Evolutionary conservation across 37 sponge, comb jelly and placozoan species (phyloP), one percentile per base, ranked within the genome.

Genomic region (Agelas oroides): DNA sequence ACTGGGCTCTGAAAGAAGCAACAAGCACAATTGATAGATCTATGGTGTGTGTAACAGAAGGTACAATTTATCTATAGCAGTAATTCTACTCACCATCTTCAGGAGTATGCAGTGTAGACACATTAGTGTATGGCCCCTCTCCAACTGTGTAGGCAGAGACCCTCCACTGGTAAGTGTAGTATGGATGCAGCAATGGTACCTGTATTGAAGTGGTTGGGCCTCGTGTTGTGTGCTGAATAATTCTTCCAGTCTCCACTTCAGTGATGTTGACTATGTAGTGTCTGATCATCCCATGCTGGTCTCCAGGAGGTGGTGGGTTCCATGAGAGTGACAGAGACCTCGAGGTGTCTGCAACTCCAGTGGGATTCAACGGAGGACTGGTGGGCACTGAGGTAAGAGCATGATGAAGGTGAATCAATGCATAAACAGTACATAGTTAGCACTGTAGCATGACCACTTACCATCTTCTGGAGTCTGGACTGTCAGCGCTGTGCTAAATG

Each of bases 221-320:
- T n/a, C n/a, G 40, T 14, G 81, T 41, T 18, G n/a, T 23, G 31
- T 6, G 56, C 58, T 80, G 68, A 13, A 80, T 27, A 23, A 28
- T 46, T 14, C 21, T 19, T 11, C 25, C 53, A 27, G 79, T 78
- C 2, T 65, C 61, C 15, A 25, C 6, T 34, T 62, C 53, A 15
- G 24, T 65, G 24, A 78, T 25, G 46, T 46, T 46, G 11, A 72
- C 46, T 46, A 46, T 46, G 46, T 46, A 46, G 46, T 46, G 46
- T 8, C 6, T 46, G 46, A 83, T 71, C 24, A 72, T 62, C 19
- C 86, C 86, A 70, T 86, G 77, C 30, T 70, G 78, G n/a, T 66
- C 24, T 24, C 77, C 37, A 28, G 59, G 61, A 5, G n/a, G 53
- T 13, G 86, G 86, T 35, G 70, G 56, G 30, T 39, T 24, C 74